Conservation (phyloP, 2,888 invertebrate species). For the Busseola fusca region DNA sequence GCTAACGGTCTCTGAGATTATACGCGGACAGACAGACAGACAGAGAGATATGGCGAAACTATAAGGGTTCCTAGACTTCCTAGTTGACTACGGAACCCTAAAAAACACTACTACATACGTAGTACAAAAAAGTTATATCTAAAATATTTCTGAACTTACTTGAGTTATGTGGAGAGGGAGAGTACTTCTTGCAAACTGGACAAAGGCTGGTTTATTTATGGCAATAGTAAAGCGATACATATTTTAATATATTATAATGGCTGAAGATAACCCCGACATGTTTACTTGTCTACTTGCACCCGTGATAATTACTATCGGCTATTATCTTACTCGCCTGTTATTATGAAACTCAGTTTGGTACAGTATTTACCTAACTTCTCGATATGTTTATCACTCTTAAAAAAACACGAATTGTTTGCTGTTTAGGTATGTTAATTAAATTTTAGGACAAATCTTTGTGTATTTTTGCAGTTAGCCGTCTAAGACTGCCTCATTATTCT, state of each 20-base stretch:
- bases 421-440: not conserved
- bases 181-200: conserved; percentile 65
- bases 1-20: too few relatives aligned
- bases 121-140: not conserved
- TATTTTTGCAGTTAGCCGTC: not conserved
- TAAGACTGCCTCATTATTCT: not conserved
- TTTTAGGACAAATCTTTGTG: not conserved
- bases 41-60: too few relatives aligned
- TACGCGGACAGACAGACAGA: too few relatives aligned
- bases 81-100: too few relatives aligned
- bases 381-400: conserved; percentile 13
- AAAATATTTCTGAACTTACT: conserved; percentile 69
- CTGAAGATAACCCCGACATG: conserved; percentile 78
- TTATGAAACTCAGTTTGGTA: conserved; percentile 55
- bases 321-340: conserved; percentile 72
- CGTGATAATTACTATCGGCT: conserved; percentile 65
- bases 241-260: conserved; percentile 68
- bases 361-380: conserved; percentile 27
- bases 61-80: too few relatives aligned
- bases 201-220: conserved; percentile 67
- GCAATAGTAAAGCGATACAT: conserved; percentile 64
- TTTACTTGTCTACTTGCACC: conserved; percentile 72
- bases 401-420: not conserved
- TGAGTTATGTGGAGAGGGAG: conserved; percentile 59
- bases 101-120: too few relatives aligned